A percentile compares a stretch with the other conserved stretches of the same genome.
phyloP scores from a whole-genome alignment of 2,888 invertebrate genomes.

The Pharmacophagus antenor region DNA sequence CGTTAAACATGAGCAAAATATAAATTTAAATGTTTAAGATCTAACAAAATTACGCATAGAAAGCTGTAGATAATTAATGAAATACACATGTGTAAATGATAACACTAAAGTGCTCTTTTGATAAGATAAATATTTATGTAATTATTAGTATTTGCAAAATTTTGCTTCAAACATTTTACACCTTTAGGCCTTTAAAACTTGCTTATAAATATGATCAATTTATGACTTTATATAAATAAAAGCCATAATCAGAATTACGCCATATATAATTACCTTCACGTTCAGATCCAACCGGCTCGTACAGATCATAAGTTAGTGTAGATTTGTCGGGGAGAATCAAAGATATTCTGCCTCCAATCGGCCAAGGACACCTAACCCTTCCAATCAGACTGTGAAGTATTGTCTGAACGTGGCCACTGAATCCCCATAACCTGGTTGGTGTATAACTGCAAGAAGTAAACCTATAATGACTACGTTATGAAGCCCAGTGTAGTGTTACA shows the following conservation, averaged over 20 bases:
- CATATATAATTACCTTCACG: slow-evolving; percentile 83
- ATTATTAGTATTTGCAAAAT: not conserved
- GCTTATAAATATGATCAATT: not conserved
- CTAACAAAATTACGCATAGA: not conserved
- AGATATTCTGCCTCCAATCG: slow-evolving; percentile 90
- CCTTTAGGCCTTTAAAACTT: no score
- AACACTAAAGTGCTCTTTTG: slow-evolving; percentile 17
- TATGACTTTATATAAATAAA: not conserved
- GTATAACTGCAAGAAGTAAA: slow-evolving; percentile 84
- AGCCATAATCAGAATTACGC: not conserved
- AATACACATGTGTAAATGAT: slow-evolving; percentile 8
- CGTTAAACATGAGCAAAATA: no score
- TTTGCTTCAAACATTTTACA: not conserved
- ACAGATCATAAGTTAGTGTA: slow-evolving; percentile 95
- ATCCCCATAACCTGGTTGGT: slow-evolving; percentile 95
- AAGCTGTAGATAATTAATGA: not conserved
- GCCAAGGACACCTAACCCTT: slow-evolving; percentile 93
- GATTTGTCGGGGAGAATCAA: slow-evolving; percentile 90
- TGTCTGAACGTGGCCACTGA: slow-evolving; percentile 97
- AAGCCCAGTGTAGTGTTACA: no score
- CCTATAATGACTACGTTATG: no score
- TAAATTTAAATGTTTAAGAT: not conserved
- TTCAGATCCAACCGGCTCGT: slow-evolving; percentile 87
- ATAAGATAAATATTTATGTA: slow-evolving; percentile 12
- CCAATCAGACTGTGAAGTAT: slow-evolving; percentile 94